phyloP scores from a whole-genome alignment of 2,113 vertebrate genomes.

The Manacus vitellinus region DNA sequence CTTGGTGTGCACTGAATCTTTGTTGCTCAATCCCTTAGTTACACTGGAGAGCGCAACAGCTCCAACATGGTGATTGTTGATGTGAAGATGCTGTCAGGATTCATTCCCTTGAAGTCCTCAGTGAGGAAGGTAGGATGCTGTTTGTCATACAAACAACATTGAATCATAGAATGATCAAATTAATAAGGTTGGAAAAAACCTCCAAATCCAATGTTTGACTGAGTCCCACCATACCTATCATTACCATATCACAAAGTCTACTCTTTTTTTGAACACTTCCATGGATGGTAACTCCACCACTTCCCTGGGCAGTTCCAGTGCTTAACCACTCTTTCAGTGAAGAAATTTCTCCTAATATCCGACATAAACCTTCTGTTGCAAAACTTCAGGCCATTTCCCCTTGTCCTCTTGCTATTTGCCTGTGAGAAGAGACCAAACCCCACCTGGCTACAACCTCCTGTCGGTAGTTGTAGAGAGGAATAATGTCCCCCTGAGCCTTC shows the following conservation, averaged over 20 bases:
- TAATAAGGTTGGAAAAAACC: neutral
- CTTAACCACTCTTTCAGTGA: neutral
- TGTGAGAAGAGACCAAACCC: neutral
- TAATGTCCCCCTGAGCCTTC: neutral
- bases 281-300: accelerated
- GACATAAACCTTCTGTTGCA: neutral
- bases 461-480: neutral
- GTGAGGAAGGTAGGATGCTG: neutral
- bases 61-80: constrained; percentile 69
- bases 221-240: neutral
- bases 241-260: neutral
- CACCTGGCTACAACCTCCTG: accelerated
- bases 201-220: neutral
- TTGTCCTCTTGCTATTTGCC: neutral
- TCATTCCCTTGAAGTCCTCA: constrained; percentile 25
- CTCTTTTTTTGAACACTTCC: neutral
- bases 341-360: neutral
- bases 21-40: constrained; percentile 36
- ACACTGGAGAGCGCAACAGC: neutral
- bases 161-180: neutral
- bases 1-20: neutral
- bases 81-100: constrained; percentile 67
- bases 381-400: neutral
- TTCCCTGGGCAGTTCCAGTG: neutral
- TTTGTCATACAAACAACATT: neutral